Base-by-base conservation (phyloP, 2,888 invertebrate genomes). In the Cinara cedri region DNA sequence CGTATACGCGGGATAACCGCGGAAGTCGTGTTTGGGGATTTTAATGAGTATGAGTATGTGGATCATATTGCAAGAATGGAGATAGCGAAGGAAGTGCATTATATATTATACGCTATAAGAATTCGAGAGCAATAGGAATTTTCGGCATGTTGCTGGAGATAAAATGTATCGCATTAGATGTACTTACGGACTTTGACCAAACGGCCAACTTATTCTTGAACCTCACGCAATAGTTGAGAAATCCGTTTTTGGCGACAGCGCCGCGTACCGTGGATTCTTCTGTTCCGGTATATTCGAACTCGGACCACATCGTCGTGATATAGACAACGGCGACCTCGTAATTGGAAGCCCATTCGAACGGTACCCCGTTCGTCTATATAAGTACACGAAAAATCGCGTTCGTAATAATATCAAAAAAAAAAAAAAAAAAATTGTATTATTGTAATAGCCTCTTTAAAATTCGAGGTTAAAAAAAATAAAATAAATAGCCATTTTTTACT, bases 271-370 rank as follows among this genome's bases (percentile, higher is more conserved):
- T 11, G 14, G 49, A 24, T 6, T 42, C 6, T n/a, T 16, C 65
- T 14, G 21, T 2, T 19, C 34, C 6, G 6, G 9, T 14, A 19
- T 16, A 16, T 9, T 1, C 24, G 1, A 65, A 24, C n/a, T 75
- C 75, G 44, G 75, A 44, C 75, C 75, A 75, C 55, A 34, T 55
- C 16, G 51, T 54, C 34, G 75, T 75, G 44, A 75, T 54, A n/a
- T 75, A 75, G n/a, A 75, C 54, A 21, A 75, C 44, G 42, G 75
- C 75, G 13, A 65, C 24, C 65, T 75, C 75, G 75, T 75, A 75
- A 44, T 75, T 65, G 65, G 75, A 49, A 8, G 75, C 21, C 75
- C 75, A 75, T 0, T n/a, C 44, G 19, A 75, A 75, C 44, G 63
- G 75, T 42, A 65, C 44, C 8, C 44, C 1, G 54, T 75, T 75